Evolutionary conservation across 23 tunicate genomes (phyloP).

Genomic region (Styela plicata): DNA sequence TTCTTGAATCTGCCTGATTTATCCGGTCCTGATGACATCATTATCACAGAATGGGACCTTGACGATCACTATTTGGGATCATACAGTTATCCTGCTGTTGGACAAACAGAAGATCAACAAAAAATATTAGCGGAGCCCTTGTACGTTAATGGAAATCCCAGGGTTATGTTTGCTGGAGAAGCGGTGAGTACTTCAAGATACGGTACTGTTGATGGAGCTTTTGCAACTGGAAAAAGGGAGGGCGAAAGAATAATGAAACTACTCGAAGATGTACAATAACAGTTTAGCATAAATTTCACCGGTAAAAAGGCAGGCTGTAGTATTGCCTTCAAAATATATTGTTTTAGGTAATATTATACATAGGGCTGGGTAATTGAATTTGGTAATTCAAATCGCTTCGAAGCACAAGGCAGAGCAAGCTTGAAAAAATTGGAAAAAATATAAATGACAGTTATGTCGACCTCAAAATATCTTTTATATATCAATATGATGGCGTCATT

Average conservation of each 20-base stretch:
- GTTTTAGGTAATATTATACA: no score
- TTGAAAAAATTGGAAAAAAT: no score
- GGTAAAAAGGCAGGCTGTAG: no score
- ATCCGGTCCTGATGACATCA: conserved; percentile 20
- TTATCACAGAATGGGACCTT: conserved; percentile 14
- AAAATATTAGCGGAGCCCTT: conserved; percentile 20
- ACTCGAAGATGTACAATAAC: no score
- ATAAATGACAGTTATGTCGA: no score
- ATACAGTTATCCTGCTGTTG: conserved; percentile 33
- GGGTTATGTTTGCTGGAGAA: conserved; percentile 54
- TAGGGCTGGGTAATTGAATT: no score
- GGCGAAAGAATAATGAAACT: conserved; percentile 26
- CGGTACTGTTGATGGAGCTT: conserved; percentile 51
- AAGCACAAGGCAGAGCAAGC: no score
- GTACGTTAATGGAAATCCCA: not conserved
- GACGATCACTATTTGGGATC: conserved; percentile 28
- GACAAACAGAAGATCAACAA: not conserved
- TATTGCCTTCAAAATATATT: no score
- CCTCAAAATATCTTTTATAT: no score
- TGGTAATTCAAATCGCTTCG: no score
- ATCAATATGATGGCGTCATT: no score
- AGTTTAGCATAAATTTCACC: no score
- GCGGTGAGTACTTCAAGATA: conserved; percentile 28
- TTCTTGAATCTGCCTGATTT: not conserved
- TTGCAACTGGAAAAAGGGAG: conserved; percentile 31